Conservation (phyloP, 1,140 invertebrate species). For the Ctenoplectra terminalis region DNA sequence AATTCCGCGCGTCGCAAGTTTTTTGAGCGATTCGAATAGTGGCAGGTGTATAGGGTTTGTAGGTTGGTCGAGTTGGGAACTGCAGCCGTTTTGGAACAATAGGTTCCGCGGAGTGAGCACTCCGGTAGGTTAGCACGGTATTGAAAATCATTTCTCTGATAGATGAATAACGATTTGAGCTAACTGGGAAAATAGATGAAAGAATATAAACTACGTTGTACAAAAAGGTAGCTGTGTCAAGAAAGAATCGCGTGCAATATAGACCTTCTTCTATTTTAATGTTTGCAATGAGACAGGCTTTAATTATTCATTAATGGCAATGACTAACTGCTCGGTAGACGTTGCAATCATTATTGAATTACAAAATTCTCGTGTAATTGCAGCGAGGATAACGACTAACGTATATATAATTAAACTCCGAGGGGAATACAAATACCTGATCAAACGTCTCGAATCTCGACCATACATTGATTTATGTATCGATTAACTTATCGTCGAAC, state of each 20-base stretch:
- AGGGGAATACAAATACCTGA: background rate
- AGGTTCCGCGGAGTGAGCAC: too few species aligned
- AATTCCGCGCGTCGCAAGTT: too few species aligned
- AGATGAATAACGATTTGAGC: too few species aligned
- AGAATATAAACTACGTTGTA: background rate
- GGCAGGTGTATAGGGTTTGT: too few species aligned
- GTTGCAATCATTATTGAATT: background rate
- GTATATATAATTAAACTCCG: background rate
- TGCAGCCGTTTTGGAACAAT: too few species aligned
- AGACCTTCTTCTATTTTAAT: background rate
- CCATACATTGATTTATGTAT: background rate
- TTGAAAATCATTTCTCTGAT: too few species aligned
- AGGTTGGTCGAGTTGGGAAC: too few species aligned
- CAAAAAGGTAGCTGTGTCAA: too few species aligned
- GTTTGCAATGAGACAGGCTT: background rate
- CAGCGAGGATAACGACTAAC: background rate
- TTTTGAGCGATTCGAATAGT: too few species aligned
- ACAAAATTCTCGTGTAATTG: slow-evolving; percentile 10
- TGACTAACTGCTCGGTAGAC: background rate
- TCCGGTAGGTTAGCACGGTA: too few species aligned
- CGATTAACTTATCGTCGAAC: too few species aligned
- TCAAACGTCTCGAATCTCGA: background rate
- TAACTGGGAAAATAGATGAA: background rate
- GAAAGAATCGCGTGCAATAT: background rate
- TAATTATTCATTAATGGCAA: background rate